phyloP scores from a whole-genome alignment of 2,113 vertebrate genomes.

The Rhinoderma darwinii region DNA sequence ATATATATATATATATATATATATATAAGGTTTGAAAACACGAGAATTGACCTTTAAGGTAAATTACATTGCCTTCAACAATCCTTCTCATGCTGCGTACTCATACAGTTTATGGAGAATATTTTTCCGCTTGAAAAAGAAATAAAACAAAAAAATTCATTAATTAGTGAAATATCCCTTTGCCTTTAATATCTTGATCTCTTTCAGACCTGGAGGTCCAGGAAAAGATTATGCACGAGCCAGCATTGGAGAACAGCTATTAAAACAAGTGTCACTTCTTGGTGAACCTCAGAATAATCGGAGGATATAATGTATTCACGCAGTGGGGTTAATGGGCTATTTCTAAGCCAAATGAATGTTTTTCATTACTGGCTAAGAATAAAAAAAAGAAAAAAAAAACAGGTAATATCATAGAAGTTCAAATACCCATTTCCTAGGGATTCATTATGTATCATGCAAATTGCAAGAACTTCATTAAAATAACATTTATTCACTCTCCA shows the following conservation, averaged over 20 bases:
- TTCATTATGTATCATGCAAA: conserved; percentile 64
- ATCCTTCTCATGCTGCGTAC: neutral
- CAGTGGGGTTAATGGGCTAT: conserved; percentile 68
- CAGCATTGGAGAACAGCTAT: conserved; percentile 21
- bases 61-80: neutral
- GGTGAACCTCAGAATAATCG: conserved; percentile 62
- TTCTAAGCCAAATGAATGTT: conserved; percentile 66
- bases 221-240: conserved; percentile 44
- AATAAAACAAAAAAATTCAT: conserved; percentile 16
- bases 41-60: neutral
- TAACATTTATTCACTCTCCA: conserved; percentile 59
- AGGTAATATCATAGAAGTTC: conserved; percentile 67
- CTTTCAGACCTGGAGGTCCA: conserved; percentile 52
- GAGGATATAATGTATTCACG: conserved; percentile 64
- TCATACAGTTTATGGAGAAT: conserved; percentile 5
- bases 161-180: conserved; percentile 39
- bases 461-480: conserved; percentile 59
- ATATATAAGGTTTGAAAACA: neutral
- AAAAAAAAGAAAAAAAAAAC: conserved; percentile 63
- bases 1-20: no score
- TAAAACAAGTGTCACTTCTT: conserved; percentile 55
- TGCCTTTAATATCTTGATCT: conserved; percentile 44
- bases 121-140: conserved; percentile 8
- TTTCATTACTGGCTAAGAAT: conserved; percentile 64
- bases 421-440: conserved; percentile 69